Base-by-base conservation (phyloP, 2,888 invertebrate species). In the Schizotus pectinicornis region DNA sequence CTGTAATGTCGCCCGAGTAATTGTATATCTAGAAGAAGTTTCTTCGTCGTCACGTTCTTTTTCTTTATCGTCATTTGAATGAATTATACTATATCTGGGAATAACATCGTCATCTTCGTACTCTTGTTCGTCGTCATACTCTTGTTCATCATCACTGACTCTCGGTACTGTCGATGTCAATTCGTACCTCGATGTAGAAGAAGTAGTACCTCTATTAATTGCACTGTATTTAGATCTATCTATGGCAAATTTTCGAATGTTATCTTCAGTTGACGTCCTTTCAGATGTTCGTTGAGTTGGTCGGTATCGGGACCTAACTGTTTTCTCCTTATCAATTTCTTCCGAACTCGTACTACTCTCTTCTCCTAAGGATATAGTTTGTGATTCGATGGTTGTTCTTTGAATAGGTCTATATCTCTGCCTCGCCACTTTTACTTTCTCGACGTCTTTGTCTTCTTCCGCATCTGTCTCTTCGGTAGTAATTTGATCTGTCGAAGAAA, bases 161-260 rank as follows among this genome's bases (percentile, higher is more conserved):
- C 2, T 14, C 13, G 22, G n/a, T 47, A n/a, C 14, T 48, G 22
- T 30, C n/a, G 35, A 11, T 36, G n/a, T 1, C 6, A 8, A 5
- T 41, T 9, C 36, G 8, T 37, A 7, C 66, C 75, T 77, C 1
- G 82, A 81, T 65, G 67, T 80, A 52, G 46, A 6, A 13, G 52
- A 31, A 2, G 59, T 54, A 7, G 55, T 59, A 11, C 54, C 54
- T 50, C 59, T 43, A 36, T 42, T 50, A 41, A 55, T 30, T 6
- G 47, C 43, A 46, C 43, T 59, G 8, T 58, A 58, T 53, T 43
- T 53, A 6, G 48, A 43, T 43, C 53, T 36, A 13, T 58, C 58
- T 30, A 58, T 58, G 5, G 53, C 53, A 38, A 31, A 11, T 14
- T 31, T 14, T 34, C 6, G 41, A 39, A 11, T 8, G 22, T 36